Conservation (phyloP, 1,140 invertebrate species). For the Samia ricini region DNA sequence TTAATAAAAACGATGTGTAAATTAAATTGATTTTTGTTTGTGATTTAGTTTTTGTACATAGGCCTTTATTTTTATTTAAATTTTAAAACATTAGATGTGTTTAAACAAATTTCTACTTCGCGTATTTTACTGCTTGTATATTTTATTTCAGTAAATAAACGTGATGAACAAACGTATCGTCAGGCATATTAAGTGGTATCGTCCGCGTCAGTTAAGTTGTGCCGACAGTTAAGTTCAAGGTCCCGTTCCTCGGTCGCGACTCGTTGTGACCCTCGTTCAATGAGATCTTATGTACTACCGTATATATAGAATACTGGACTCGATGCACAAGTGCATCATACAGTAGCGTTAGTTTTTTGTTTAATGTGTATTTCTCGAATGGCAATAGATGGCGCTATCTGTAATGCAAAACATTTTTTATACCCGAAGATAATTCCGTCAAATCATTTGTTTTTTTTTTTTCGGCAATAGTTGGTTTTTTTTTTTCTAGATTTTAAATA, state of each 20-base stretch:
- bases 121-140: too few species aligned
- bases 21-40: too few species aligned
- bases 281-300: not conserved
- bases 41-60: too few species aligned
- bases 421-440: not conserved
- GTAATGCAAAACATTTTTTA: too few species aligned
- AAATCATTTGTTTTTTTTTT: not conserved
- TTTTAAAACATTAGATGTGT: too few species aligned
- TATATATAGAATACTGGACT: not conserved
- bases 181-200: not conserved
- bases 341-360: not conserved
- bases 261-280: constrained; percentile 3
- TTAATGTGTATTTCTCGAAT: not conserved
- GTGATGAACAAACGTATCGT: not conserved
- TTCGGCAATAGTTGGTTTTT: too few species aligned
- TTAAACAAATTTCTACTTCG: too few species aligned
- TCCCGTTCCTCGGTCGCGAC: constrained; percentile 8
- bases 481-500: too few species aligned
- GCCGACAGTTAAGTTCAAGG: constrained; percentile 13
- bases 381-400: not conserved
- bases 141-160: not conserved
- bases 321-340: not conserved
- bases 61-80: too few species aligned
- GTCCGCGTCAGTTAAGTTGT: not conserved
- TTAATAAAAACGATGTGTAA: too few species aligned